phyloP scores from a whole-genome alignment of 2,888 invertebrate genomes.

The Drosophila borealis region DNA sequence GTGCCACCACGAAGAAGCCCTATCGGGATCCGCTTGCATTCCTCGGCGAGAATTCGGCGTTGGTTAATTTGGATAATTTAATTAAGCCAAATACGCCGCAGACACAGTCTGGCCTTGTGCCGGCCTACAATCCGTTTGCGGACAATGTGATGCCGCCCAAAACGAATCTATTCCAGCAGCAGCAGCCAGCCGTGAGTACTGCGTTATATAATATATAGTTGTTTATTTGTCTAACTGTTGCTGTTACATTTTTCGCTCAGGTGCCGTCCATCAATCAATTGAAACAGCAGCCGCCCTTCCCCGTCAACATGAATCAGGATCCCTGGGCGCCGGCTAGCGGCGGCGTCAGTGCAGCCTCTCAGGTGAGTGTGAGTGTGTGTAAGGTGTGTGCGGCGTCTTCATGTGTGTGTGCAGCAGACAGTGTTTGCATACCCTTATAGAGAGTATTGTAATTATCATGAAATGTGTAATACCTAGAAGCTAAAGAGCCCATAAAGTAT shows the following conservation, averaged over 20 bases:
- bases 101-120: slow-evolving; percentile 76
- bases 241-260: slow-evolving; percentile 47
- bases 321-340: slow-evolving; percentile 84
- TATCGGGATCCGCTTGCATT: slow-evolving; percentile 97
- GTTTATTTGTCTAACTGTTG: not conserved
- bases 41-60: slow-evolving; percentile 97
- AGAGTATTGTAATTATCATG: no score
- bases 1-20: slow-evolving; percentile 82
- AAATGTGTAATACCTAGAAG: no score
- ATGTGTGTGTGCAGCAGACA: slow-evolving; percentile 1
- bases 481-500: no score
- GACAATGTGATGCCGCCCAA: slow-evolving; percentile 84
- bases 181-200: slow-evolving; percentile 84
- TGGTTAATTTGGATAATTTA: slow-evolving; percentile 99
- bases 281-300: slow-evolving; percentile 85
- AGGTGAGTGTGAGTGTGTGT: slow-evolving; percentile 74
- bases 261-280: slow-evolving; percentile 86
- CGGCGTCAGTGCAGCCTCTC: slow-evolving; percentile 79
- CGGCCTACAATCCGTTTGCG: slow-evolving; percentile 85
- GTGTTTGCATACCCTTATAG: not conserved
- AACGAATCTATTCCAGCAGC: slow-evolving; percentile 87
- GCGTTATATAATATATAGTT: no score
- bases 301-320: slow-evolving; percentile 85
- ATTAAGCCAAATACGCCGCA: slow-evolving; percentile 87
- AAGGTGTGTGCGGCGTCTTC: not conserved